Evolutionary conservation across 2,888 invertebrate species (phyloP).

Genomic region (Tetramorium bicarinatum): DNA sequence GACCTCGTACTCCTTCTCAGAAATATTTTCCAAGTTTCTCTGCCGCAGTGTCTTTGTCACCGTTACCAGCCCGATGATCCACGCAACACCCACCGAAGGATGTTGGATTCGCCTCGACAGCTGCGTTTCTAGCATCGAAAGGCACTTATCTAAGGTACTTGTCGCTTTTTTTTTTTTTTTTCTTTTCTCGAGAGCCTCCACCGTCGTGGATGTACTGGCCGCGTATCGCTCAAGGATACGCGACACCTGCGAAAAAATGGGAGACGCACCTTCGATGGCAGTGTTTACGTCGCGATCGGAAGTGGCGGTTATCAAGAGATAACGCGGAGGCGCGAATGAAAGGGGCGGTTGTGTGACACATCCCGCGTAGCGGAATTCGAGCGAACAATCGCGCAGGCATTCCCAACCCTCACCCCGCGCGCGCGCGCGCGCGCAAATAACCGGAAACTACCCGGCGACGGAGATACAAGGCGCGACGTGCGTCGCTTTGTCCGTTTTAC

Average conservation of each 20-base stretch:
- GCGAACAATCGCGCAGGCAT: conserved; percentile 81
- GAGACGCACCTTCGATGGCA: background rate
- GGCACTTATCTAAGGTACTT: conserved; percentile 3
- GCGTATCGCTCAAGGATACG: conserved; percentile 18
- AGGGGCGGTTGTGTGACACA: conserved; percentile 41
- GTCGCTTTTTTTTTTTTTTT: conserved; percentile 3
- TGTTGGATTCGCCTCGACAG: background rate
- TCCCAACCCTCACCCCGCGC: background rate
- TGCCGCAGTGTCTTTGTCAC: background rate
- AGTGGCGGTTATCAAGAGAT: conserved; percentile 27
- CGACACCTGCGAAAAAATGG: conserved; percentile 31
- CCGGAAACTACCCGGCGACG: conserved; percentile 79
- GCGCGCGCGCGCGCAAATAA: conserved; percentile 77
- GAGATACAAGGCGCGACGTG: conserved; percentile 69
- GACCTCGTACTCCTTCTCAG: background rate
- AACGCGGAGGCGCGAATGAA: conserved; percentile 43
- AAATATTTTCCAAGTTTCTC: background rate
- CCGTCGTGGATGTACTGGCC: background rate
- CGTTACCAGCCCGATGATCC: background rate
- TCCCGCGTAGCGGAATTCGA: conserved; percentile 80
- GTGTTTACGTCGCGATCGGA: conserved; percentile 31
- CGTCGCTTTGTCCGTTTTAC: background rate
- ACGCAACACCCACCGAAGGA: background rate
- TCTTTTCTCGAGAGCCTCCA: background rate
- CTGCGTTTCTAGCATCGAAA: conserved; percentile 29